Base-by-base conservation (phyloP, 2,113 vertebrate species). In the Ochotona princeps region DNA sequence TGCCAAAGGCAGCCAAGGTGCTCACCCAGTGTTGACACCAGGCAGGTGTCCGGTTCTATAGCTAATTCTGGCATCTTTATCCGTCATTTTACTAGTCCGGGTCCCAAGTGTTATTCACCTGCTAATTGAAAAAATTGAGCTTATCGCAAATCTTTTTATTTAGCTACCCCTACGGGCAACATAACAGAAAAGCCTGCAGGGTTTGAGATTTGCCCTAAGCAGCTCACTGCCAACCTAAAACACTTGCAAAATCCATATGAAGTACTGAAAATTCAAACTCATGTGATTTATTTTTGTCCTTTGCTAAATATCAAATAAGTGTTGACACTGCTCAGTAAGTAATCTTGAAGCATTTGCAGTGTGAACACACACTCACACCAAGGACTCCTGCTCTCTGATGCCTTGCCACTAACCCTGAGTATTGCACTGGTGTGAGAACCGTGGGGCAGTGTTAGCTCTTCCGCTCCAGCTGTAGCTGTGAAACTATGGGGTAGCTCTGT, bases 341-440 rank as follows among this genome's bases (percentile, higher is more conserved):
- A 23, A 69, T 13, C 12, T 7, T 20, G 32, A 57, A 47, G 18
- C 20, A 0, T 35, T 26, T 21, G 35, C 44, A 35, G 14, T 25
- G 2, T 7, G 57, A 38, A 6, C 35, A 0, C 35, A 0, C 4
- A 21, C 18, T 17, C 28, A 4, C 13, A 11, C 13, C 10, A 0
- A 14, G 25, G 32, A 32, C n/a, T 35, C 54, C 4, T 60, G 44
- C 26, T 69, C 10, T 5, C 26, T 35, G 65, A 25, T 20, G 23
- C 12, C 8, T 7, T 2, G 14, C 60, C 30, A 44, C 26, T 0
- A 0, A 25, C 7, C 26, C 57, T 8, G 1, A 44, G 5, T 30
- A 12, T 6, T 44, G 4, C 38, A 57, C 44, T 30, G n/a, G 38
- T 28, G 13, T 8, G 49, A 15, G 57, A 25, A 23, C 49, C 1